Evolutionary conservation across 2,888 invertebrate species (phyloP).

Genomic region (Tenthredo mesomela): DNA sequence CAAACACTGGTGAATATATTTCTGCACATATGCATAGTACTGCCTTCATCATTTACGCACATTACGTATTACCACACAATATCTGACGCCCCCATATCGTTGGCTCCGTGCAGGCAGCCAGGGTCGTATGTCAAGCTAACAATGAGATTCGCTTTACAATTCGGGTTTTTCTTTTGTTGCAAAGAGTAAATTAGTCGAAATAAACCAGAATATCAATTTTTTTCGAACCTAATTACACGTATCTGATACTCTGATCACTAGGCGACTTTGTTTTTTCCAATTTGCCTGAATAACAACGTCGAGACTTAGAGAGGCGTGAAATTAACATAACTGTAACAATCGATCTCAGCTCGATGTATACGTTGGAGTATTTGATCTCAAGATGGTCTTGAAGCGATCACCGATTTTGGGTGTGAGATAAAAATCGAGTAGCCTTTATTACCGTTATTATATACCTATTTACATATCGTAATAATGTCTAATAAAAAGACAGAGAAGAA

Average conservation of each 20-base stretch:
- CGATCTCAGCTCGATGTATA: not conserved
- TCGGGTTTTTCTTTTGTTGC: too few species aligned
- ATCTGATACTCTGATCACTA: not conserved
- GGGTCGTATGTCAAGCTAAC: conserved; percentile 4
- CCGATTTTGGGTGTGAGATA: not conserved
- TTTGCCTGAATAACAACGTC: not conserved
- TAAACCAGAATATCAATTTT: not conserved
- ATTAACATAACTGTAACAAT: conserved; percentile 40
- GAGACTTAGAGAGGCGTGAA: not conserved
- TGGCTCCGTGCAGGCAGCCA: not conserved
- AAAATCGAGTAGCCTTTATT: conserved; percentile 7
- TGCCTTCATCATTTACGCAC: not conserved
- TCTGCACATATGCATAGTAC: not conserved
- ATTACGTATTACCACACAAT: not conserved
- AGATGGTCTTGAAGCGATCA: not conserved
- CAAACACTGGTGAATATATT: not conserved
- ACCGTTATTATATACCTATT: not conserved
- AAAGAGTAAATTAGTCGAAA: not conserved
- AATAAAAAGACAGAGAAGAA: not conserved
- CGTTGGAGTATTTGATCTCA: not conserved
- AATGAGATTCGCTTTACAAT: not conserved
- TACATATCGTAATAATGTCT: conserved; percentile 2
- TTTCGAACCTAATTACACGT: not conserved
- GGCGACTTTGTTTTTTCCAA: not conserved
- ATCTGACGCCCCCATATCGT: conserved; percentile 27